Conservation (phyloP, 2,888 invertebrate genomes). For the Deilephila elpenor region DNA sequence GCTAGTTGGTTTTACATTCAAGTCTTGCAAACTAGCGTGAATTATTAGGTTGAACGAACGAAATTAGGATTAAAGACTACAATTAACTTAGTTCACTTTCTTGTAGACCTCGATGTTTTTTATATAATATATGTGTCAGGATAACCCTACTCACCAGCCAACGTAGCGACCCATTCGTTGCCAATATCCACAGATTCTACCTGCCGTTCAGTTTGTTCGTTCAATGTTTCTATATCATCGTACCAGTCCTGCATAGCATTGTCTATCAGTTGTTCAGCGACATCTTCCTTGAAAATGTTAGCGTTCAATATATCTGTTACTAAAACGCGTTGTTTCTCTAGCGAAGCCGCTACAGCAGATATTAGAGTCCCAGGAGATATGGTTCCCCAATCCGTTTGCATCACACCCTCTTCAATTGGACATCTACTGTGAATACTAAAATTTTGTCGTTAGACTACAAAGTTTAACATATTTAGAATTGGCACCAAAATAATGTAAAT, state of each 20-base stretch:
- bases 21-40: too few relatives aligned
- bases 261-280: conserved; percentile 69
- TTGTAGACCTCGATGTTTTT: too few relatives aligned
- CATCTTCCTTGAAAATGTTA: conserved; percentile 68
- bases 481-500: too few relatives aligned
- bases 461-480: too few relatives aligned
- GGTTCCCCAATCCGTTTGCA: conserved; percentile 86
- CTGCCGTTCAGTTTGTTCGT: conserved; percentile 44
- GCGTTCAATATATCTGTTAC: conserved; percentile 78
- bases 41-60: too few relatives aligned
- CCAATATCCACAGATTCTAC: conserved; percentile 70
- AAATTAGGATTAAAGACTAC: too few relatives aligned
- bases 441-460: neutral
- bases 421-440: conserved; percentile 79
- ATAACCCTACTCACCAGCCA: conserved; percentile 74
- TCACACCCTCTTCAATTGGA: conserved; percentile 87
- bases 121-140: too few relatives aligned
- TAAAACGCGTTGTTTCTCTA: conserved; percentile 84
- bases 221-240: conserved; percentile 65
- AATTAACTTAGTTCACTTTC: too few relatives aligned
- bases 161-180: conserved; percentile 86
- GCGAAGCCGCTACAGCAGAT: conserved; percentile 84
- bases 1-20: too few relatives aligned
- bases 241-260: conserved; percentile 72
- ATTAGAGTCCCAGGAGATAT: conserved; percentile 85